Evolutionary conservation across 2,888 invertebrate genomes (phyloP).

Genomic region (Capitulum mitella): DNA sequence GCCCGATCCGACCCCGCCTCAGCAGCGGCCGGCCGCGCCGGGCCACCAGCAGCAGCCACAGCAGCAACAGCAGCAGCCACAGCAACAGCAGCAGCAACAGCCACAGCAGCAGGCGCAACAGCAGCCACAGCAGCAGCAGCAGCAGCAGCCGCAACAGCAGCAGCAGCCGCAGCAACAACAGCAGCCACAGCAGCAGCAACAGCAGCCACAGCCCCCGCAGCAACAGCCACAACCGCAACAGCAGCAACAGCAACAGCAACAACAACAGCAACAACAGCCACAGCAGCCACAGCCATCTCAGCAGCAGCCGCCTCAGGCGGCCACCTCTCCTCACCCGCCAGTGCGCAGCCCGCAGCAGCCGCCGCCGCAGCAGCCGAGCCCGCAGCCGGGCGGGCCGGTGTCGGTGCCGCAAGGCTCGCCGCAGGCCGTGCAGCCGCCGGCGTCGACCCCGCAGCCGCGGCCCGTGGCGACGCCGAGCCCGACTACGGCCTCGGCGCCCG

Average conservation of each 20-base stretch:
- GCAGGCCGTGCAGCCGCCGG: background rate
- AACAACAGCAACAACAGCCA: background rate
- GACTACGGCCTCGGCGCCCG: background rate
- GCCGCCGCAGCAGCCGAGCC: slow-evolving; percentile 1
- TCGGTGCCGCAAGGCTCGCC: background rate
- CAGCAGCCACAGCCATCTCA: background rate
- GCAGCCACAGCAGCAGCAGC: background rate
- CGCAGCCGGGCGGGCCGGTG: background rate
- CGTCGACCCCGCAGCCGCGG: slow-evolving; percentile 8
- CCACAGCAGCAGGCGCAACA: background rate
- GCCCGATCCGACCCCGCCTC: background rate
- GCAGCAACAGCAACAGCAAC: background rate
- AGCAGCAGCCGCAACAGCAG: background rate
- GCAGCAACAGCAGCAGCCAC: no score
- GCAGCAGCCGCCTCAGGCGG: slow-evolving; percentile 16
- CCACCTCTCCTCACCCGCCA: background rate
- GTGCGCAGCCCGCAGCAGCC: slow-evolving; percentile 19
- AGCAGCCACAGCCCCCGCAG: background rate
- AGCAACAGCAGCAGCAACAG: no score
- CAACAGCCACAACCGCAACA: background rate
- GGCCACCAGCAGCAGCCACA: no score
- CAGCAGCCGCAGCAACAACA: background rate
- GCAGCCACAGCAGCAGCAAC: background rate
- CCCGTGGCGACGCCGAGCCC: slow-evolving; percentile 3
- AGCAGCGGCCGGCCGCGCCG: background rate